Percentiles rank a stretch among this genome's conserved stretches.
Conservation (phyloP, 2,113 vertebrate species). For the Lanius ludovicianus region DNA sequence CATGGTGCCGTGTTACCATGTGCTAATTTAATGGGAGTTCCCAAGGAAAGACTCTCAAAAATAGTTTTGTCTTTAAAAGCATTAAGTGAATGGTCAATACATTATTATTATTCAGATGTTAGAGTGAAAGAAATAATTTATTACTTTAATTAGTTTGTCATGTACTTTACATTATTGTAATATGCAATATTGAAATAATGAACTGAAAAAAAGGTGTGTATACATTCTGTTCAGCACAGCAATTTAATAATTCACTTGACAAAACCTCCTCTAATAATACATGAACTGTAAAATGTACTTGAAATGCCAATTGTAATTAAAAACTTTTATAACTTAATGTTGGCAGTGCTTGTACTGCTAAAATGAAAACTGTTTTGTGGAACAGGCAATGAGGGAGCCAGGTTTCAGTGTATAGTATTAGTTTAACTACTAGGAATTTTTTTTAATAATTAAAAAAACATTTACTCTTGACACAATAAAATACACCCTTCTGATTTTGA, state of each 20-base stretch:
- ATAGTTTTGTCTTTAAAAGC: not conserved
- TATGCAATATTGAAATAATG: constrained; percentile 38
- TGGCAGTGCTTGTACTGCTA: constrained; percentile 12
- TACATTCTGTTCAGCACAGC: constrained; percentile 10
- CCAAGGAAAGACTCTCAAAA: not conserved
- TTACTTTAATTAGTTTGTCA: constrained; percentile 38
- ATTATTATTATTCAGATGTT: not conserved
- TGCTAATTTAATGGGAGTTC: not conserved
- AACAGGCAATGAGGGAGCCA: not conserved
- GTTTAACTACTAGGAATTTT: not conserved
- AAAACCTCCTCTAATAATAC: constrained; percentile 29
- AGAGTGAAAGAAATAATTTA: constrained; percentile 26
- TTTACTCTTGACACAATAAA: constrained; percentile 23
- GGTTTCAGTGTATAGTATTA: constrained; percentile 5
- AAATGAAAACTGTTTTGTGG: not conserved
- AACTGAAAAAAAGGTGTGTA: constrained; percentile 9
- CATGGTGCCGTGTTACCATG: not conserved
- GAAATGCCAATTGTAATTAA: constrained; percentile 59
- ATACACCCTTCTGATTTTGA: not conserved
- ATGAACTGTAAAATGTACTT: constrained; percentile 39
- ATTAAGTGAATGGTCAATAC: not conserved
- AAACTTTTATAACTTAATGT: constrained; percentile 38
- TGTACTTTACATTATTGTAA: constrained; percentile 20
- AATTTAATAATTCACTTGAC: constrained; percentile 43
- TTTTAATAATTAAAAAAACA: constrained; percentile 1